Conservation (phyloP, 1,140 invertebrate species). For the Marisa cornuarietis region DNA sequence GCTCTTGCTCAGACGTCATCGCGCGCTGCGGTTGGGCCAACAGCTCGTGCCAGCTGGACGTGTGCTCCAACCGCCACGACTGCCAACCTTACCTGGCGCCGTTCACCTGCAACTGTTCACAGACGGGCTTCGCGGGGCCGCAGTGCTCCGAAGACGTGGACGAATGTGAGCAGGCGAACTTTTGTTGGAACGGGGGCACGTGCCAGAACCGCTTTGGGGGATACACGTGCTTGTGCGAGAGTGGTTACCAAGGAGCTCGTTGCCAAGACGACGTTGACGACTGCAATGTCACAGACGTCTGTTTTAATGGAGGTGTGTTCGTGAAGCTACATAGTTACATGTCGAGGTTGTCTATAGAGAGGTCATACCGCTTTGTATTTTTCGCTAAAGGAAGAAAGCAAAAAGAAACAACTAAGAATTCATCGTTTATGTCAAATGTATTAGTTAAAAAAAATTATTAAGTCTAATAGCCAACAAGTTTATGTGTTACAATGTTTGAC, state of each 20-base stretch:
- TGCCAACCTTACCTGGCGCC: conserved; percentile 28
- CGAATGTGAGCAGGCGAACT: conserved; percentile 75
- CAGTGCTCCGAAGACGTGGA: conserved; percentile 45
- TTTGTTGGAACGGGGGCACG: conserved; percentile 85
- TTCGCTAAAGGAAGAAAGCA: too few species aligned
- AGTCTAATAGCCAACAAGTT: too few species aligned
- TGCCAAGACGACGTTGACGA: conserved; percentile 57
- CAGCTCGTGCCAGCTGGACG: conserved; percentile 37
- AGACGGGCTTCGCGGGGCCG: conserved; percentile 40
- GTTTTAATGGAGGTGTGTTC: conserved; percentile 45
- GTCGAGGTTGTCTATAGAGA: too few species aligned
- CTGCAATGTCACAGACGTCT: conserved; percentile 35
- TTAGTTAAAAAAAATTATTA: too few species aligned
- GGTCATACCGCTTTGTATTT: too few species aligned
- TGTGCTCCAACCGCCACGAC: conserved; percentile 30
- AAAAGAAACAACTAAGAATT: too few species aligned
- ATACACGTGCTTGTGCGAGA: conserved; percentile 76
- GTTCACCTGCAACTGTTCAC: conserved; percentile 75
- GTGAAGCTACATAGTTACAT: too few species aligned
- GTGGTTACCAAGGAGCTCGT: conserved; percentile 66
- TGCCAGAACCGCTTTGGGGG: conserved; percentile 76
- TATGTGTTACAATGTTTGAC: too few species aligned
- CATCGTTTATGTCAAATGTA: too few species aligned
- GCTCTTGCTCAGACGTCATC: conserved; percentile 40
- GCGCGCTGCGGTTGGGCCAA: conserved; percentile 42